Evolutionary conservation across 2,797 vertebrate genomes (phyloP).

Genomic region (Spondyliosoma cantharus): DNA sequence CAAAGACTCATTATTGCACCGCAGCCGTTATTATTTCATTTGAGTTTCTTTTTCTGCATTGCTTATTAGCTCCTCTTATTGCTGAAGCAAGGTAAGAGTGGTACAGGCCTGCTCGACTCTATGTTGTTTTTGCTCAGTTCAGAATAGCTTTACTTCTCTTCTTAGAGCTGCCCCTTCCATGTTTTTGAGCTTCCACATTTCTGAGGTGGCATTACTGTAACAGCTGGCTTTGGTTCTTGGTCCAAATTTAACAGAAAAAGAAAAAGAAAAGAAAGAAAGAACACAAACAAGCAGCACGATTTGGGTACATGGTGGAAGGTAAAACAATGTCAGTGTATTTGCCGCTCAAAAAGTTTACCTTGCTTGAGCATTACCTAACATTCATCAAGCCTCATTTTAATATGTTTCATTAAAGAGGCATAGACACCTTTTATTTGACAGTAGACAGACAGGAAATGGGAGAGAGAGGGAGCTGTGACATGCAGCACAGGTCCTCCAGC

Average conservation of each 20-base stretch:
- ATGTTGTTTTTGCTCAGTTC: not conserved
- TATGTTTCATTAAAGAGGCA: too few species aligned
- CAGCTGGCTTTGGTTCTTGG: too few species aligned
- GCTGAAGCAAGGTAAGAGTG: not conserved
- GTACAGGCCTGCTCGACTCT: not conserved
- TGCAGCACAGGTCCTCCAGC: too few species aligned
- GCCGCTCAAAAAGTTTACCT: not conserved
- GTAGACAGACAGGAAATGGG: too few species aligned
- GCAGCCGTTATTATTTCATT: constrained; percentile 1
- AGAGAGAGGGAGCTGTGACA: too few species aligned
- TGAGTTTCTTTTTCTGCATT: not conserved
- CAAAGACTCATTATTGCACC: constrained; percentile 15
- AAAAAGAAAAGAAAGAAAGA: too few species aligned
- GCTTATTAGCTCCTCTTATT: constrained; percentile 31
- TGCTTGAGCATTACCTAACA: not conserved
- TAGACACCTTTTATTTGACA: too few species aligned
- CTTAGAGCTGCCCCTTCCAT: not conserved
- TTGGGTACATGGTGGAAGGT: not conserved
- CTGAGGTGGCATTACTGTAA: too few species aligned
- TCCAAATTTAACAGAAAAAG: not conserved
- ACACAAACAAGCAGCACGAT: not conserved
- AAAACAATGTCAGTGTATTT: not conserved
- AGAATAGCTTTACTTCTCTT: not conserved
- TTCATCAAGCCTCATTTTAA: not conserved
- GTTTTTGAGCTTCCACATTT: not conserved